Percentiles rank a stretch among this genome's conserved stretches.
Conservation (phyloP, 2,797 vertebrate species). For the Pseudochirops corinnae region DNA sequence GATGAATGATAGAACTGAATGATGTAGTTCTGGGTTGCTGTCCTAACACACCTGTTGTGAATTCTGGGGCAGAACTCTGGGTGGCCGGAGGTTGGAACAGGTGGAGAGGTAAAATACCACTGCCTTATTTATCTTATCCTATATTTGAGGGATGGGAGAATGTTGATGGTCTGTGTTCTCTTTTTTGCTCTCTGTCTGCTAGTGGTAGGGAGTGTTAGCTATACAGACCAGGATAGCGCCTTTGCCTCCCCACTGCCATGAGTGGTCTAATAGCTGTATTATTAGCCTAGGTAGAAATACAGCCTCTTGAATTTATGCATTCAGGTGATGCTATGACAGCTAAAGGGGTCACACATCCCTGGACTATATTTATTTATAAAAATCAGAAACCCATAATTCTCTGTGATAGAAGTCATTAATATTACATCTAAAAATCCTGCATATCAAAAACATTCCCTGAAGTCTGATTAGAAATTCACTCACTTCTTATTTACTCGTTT, state of each 20-base stretch:
- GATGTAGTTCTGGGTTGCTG: neutral
- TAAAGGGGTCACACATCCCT: neutral
- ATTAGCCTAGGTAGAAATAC: neutral
- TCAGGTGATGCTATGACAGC: neutral
- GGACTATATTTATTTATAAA: neutral
- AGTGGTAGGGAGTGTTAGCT: neutral
- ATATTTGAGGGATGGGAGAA: neutral
- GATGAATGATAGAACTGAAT: neutral
- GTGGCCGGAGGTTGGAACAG: neutral
- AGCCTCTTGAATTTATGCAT: neutral
- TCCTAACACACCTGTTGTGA: neutral
- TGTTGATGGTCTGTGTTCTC: neutral
- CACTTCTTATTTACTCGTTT: constrained; percentile 10
- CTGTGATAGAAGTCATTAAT: neutral
- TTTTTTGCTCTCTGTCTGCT: neutral
- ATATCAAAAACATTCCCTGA: neutral
- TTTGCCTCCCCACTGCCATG: constrained; percentile 22
- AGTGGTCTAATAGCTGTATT: neutral
- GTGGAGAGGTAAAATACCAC: neutral
- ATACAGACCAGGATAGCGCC: neutral
- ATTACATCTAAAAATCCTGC: neutral
- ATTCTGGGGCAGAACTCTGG: neutral
- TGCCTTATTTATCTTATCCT: neutral
- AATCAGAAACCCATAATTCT: neutral
- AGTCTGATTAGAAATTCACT: neutral